Percentiles rank a stretch among this genome's conserved stretches.
Evolutionary conservation across 2,797 vertebrate species (phyloP).

Genomic region (Artibeus jamaicensis): DNA sequence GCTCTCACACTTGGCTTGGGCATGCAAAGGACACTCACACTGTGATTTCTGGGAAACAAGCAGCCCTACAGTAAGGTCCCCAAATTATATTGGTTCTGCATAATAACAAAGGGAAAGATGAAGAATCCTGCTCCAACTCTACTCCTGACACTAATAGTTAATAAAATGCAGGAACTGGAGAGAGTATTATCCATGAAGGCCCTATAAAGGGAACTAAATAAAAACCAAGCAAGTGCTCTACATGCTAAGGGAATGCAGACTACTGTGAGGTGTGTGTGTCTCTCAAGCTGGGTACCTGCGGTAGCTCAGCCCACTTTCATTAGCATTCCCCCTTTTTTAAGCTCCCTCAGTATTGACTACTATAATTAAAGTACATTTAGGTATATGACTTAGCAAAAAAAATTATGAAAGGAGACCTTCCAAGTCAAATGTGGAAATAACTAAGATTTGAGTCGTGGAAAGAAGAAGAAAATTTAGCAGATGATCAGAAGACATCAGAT

Average conservation of each 20-base stretch:
- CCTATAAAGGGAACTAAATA: background rate
- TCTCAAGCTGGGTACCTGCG: background rate
- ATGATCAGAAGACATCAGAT: background rate
- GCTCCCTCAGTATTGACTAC: background rate
- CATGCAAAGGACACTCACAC: background rate
- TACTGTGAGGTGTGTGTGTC: background rate
- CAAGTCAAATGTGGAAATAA: background rate
- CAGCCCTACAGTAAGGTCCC: background rate
- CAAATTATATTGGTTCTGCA: background rate
- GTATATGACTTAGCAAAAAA: background rate
- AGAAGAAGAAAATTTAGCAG: background rate
- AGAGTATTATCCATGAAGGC: background rate
- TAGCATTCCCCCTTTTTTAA: background rate
- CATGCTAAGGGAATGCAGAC: background rate
- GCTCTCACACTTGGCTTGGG: background rate
- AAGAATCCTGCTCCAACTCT: background rate
- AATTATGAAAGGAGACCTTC: background rate
- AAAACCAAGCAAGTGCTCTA: background rate
- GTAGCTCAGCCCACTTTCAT: background rate
- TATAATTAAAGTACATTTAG: slow-evolving; percentile 3
- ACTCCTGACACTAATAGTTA: background rate
- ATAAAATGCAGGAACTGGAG: background rate
- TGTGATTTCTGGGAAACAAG: background rate
- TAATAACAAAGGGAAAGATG: background rate
- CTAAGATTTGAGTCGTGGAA: background rate